A percentile compares a stretch with the other conserved stretches of the same genome.
phyloP scores from a whole-genome alignment of 2,888 invertebrate species.

The Drosophila kanekoi region DNA sequence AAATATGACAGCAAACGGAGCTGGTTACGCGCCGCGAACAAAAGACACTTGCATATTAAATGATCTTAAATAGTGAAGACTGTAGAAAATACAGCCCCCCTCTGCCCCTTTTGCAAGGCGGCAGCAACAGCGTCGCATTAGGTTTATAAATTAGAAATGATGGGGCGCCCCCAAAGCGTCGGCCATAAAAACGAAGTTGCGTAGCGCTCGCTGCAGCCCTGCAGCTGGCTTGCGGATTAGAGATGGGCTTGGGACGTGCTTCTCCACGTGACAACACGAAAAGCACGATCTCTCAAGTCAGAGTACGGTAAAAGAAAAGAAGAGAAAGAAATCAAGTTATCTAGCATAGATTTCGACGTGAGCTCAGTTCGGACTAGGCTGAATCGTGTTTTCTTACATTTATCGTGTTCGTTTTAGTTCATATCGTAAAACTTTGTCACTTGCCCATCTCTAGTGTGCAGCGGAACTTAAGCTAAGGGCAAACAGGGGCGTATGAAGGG shows the following conservation, averaged over 20 bases:
- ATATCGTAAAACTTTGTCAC: no score
- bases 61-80: conserved; percentile 79
- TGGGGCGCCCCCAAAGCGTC: conserved; percentile 54
- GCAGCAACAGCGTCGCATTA: conserved; percentile 71
- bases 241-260: no score
- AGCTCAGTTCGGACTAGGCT: no score
- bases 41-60: conserved; percentile 79
- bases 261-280: no score
- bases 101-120: background rate
- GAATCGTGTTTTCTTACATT: no score
- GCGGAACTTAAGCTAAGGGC: background rate
- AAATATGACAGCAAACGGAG: conserved; percentile 75
- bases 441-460: no score
- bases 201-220: conserved; percentile 9
- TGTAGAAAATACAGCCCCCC: conserved; percentile 62
- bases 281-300: no score
- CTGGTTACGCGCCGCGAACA: conserved; percentile 60
- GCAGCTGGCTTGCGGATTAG: background rate
- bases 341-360: no score
- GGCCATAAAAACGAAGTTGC: conserved; percentile 43
- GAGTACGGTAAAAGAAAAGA: background rate
- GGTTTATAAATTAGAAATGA: conserved; percentile 81
- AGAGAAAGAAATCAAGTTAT: background rate
- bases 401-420: no score
- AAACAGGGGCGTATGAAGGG: background rate